Percentiles rank a stretch among this genome's conserved stretches.
phyloP scores from a whole-genome alignment of 1,140 invertebrate species.

The Eubasilissa regina region DNA sequence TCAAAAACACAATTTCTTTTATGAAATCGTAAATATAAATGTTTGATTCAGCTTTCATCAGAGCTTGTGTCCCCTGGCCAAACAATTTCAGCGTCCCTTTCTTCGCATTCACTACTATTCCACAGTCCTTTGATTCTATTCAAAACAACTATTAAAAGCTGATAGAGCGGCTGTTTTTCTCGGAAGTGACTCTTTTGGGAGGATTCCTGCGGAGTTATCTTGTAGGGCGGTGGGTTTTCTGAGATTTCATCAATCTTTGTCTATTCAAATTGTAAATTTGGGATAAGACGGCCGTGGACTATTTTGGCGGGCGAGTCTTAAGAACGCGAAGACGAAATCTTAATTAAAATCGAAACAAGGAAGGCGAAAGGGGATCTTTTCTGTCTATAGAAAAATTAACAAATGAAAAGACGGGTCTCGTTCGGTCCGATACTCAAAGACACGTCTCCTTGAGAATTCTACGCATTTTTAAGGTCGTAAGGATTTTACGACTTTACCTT shows the following conservation, averaged over 20 bases:
- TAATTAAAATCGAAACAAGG: constrained; percentile 29
- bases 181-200: not conserved
- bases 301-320: not conserved
- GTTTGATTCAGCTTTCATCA: no score
- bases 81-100: no score
- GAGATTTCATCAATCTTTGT: constrained; percentile 39
- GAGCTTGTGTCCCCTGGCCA: no score
- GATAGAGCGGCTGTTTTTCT: not conserved
- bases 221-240: constrained; percentile 7
- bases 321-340: constrained; percentile 23
- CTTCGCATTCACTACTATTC: no score
- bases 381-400: constrained; percentile 15
- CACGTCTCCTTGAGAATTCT: no score
- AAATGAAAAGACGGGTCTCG: not conserved
- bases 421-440: not conserved
- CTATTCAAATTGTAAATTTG: constrained; percentile 26
- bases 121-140: no score
- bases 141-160: constrained; percentile 5
- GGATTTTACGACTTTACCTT: no score
- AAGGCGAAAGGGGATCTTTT: constrained; percentile 1
- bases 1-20: no score
- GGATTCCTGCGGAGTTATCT: not conserved
- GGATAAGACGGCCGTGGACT: constrained; percentile 20
- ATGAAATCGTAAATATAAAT: no score
- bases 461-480: no score